These are phyloP conservation scores for Copidosoma aretas DNA, from an alignment of 2,888 invertebrate genomes.

Conservation along the genomic window DNA sequence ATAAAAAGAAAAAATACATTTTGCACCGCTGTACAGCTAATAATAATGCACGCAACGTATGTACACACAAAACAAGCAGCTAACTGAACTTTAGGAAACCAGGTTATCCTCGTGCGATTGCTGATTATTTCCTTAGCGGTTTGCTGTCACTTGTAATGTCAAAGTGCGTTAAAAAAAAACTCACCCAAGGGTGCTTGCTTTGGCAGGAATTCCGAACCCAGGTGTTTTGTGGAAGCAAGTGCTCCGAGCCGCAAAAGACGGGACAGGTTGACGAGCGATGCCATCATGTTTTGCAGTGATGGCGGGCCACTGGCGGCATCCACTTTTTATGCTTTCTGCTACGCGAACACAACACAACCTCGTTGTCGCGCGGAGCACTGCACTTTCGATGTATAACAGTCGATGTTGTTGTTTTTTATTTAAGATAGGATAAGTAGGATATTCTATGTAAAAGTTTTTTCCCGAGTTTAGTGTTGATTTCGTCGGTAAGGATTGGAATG, in stretches of 20 bases:
- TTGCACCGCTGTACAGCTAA: no score
- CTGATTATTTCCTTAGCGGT: not conserved
- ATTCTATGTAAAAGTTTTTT: no score
- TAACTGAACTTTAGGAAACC: not conserved
- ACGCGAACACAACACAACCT: no score
- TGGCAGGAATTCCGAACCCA: constrained; percentile 39
- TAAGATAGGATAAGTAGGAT: no score
- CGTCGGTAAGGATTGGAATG: no score
- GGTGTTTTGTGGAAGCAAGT: constrained; percentile 46
- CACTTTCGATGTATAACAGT: no score
- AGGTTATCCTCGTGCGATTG: constrained; percentile 35
- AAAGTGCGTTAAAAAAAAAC: constrained; percentile 15
- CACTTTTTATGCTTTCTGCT: no score
- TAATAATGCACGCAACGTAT: no score
- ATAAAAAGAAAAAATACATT: not conserved
- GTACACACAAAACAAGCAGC: not conserved
- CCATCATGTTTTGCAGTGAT: constrained; percentile 44
- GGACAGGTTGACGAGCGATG: constrained; percentile 48
- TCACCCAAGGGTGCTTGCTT: constrained; percentile 46
- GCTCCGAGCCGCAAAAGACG: constrained; percentile 45
- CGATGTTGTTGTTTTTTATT: no score
- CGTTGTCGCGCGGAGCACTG: no score
- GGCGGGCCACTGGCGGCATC: no score
- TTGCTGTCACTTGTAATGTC: not conserved
- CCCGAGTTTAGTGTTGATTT: no score